These are phyloP conservation scores for Aleadryas rufinucha DNA, from an alignment of 2,113 vertebrate genomes.

Conservation along the genomic window DNA sequence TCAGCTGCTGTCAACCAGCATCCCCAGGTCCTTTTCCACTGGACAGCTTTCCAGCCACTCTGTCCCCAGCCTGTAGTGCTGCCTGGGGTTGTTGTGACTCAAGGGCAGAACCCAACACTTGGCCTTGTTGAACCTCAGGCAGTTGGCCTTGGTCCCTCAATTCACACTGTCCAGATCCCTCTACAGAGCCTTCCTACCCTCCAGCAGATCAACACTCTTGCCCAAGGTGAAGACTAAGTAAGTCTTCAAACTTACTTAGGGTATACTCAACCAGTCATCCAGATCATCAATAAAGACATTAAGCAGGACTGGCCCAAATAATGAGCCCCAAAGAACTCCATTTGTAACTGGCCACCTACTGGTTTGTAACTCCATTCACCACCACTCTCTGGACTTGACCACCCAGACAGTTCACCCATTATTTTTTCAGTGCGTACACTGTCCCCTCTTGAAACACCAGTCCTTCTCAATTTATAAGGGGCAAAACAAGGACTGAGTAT, in stretches of 20 bases:
- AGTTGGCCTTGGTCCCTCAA: fast-evolving
- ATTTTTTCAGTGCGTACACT: background rate
- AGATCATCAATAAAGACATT: background rate
- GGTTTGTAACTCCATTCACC: background rate
- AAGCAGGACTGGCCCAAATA: background rate
- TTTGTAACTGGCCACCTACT: fast-evolving
- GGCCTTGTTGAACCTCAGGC: background rate
- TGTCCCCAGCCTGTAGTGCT: background rate
- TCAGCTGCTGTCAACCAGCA: background rate
- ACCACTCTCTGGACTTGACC: background rate
- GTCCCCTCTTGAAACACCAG: background rate
- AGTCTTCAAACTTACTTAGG: background rate
- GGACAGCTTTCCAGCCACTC: background rate
- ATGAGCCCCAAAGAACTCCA: background rate
- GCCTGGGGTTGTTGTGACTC: no score
- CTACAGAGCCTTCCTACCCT: background rate
- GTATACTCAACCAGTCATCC: fast-evolving
- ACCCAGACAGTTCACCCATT: background rate
- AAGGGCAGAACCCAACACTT: fast-evolving
- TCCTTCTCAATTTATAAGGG: background rate
- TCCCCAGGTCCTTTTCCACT: background rate
- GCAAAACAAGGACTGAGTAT: background rate
- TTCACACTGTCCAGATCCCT: background rate
- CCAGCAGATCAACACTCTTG: background rate
- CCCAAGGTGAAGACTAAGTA: background rate